Percentiles rank a stretch among this genome's conserved stretches.
Evolutionary conservation across 2,797 vertebrate species (phyloP).

Genomic region (Pachyuromys duprasi): DNA sequence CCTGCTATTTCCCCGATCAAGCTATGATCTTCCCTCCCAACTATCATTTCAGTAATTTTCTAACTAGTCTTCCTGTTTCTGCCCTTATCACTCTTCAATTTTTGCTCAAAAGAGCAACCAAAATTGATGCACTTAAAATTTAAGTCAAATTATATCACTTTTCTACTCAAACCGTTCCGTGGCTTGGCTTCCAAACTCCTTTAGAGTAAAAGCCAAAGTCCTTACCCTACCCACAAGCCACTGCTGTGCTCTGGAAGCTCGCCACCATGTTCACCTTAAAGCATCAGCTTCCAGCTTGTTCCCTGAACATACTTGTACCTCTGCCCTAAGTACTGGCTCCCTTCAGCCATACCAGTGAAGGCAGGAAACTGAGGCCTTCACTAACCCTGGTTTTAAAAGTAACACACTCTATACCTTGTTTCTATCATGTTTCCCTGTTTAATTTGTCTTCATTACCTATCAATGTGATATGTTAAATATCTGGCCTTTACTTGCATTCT

Average conservation of each 20-base stretch:
- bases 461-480: background rate
- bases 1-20: background rate
- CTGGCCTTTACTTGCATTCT: background rate
- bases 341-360: background rate
- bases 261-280: background rate
- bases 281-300: background rate
- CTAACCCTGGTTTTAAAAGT: background rate
- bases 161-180: background rate
- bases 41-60: background rate
- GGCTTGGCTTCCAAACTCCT: conserved; percentile 22
- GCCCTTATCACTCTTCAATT: background rate
- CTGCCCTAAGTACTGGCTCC: background rate
- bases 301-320: background rate
- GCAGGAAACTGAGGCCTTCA: background rate
- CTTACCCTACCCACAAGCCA: background rate
- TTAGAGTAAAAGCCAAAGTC: conserved; percentile 34
- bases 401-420: background rate
- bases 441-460: background rate
- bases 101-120: conserved; percentile 18
- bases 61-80: background rate
- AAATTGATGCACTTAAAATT: conserved; percentile 28
- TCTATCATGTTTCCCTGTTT: background rate
- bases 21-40: background rate
- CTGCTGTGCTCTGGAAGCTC: background rate
- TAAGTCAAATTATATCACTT: conserved; percentile 5